Conservation (phyloP, 1,140 invertebrate species). For the Acyrthosiphon pisum region DNA sequence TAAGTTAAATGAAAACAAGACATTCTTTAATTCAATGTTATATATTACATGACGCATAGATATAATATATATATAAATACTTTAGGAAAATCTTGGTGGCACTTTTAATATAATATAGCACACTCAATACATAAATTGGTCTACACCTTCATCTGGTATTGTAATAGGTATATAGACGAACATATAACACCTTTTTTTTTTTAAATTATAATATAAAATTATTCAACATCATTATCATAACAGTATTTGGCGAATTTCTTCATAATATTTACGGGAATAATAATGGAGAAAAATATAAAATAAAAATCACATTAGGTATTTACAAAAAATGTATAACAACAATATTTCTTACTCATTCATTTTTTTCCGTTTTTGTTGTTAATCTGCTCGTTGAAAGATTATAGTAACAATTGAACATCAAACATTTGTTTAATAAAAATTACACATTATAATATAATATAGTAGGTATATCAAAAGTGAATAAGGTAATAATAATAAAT, state of each 20-base stretch:
- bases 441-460: neutral
- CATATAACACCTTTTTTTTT: conserved; percentile 2
- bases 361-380: conserved; percentile 4
- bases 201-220: conserved; percentile 51
- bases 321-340: conserved; percentile 49
- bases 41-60: neutral
- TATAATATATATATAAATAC: conserved; percentile 35
- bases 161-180: conserved; percentile 12
- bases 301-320: conserved; percentile 46
- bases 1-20: neutral
- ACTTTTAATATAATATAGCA: neutral
- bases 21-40: neutral
- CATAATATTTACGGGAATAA: conserved; percentile 39
- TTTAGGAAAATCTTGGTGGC: conserved; percentile 21
- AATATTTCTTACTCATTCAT: neutral
- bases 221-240: conserved; percentile 48
- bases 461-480: neutral
- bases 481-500: neutral
- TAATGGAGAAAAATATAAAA: conserved; percentile 19
- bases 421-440: conserved; percentile 39
- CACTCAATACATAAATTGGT: conserved; percentile 28
- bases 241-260: conserved; percentile 48
- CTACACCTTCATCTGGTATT: neutral
- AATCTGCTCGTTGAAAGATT: neutral
- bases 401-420: conserved; percentile 1